A percentile compares a stretch with the other conserved stretches of the same genome.
These are phyloP conservation scores for Lineus longissimus DNA, from an alignment of 1,140 invertebrate genomes.

Conservation along the genomic window DNA sequence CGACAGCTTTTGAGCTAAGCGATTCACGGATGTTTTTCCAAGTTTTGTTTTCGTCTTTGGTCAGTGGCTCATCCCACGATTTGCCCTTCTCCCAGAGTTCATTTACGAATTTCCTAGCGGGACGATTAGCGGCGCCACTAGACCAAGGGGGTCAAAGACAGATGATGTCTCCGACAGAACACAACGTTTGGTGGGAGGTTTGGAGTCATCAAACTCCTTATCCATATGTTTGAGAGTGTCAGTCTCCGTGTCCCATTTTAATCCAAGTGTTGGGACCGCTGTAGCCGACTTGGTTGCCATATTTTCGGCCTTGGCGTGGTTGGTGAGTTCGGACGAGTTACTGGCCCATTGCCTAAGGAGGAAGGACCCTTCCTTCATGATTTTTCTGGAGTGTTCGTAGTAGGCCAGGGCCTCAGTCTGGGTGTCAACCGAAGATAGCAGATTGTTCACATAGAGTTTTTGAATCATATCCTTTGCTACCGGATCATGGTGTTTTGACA, in stretches of 20 bases:
- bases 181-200: neutral
- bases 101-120: neutral
- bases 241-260: neutral
- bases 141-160: neutral
- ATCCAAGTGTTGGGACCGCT: neutral
- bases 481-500: neutral
- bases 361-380: neutral
- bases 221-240: neutral
- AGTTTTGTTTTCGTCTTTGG: neutral
- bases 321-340: neutral
- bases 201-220: neutral
- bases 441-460: conserved; percentile 4
- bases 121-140: neutral
- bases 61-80: neutral
- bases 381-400: neutral
- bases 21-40: neutral
- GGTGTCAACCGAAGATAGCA: neutral
- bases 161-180: neutral
- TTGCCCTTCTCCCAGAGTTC: neutral
- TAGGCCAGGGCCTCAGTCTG: neutral
- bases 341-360: neutral
- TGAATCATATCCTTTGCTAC: neutral
- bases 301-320: neutral
- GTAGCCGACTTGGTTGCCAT: neutral
- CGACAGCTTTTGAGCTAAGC: neutral